Conservation (phyloP, 2,113 vertebrate species). For the Chaetodon auriga region DNA sequence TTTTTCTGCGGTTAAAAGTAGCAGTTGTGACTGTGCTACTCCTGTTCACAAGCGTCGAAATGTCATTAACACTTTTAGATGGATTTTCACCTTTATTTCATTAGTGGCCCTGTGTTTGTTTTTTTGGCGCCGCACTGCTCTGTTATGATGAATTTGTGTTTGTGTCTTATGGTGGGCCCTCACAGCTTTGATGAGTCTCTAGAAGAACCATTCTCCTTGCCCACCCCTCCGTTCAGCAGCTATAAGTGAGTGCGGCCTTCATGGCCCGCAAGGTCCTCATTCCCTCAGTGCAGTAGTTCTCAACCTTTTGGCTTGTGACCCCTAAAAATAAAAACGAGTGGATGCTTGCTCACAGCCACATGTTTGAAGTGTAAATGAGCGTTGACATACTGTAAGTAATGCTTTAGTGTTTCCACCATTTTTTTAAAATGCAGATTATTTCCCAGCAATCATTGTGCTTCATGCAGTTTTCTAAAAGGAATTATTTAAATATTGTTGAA, state of each 20-base stretch:
- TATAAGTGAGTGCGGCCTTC: slow-evolving; percentile 86
- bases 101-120: background rate
- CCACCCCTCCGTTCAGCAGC: slow-evolving; percentile 80
- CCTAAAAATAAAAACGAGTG: background rate
- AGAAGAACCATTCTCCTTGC: slow-evolving; percentile 81
- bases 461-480: slow-evolving; percentile 1
- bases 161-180: slow-evolving; percentile 79
- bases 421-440: slow-evolving; percentile 6
- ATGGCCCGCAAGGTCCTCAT: slow-evolving; percentile 53
- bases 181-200: slow-evolving; percentile 86
- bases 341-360: background rate
- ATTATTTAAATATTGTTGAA: background rate
- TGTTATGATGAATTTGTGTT: slow-evolving; percentile 62
- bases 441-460: background rate
- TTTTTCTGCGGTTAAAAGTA: slow-evolving; percentile 5
- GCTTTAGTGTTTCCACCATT: background rate
- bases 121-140: slow-evolving; percentile 4
- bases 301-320: slow-evolving; percentile 49
- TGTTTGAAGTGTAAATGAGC: background rate
- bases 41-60: background rate
- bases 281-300: slow-evolving; percentile 67
- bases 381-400: background rate
- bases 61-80: background rate
- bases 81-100: background rate
- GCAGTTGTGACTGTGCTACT: background rate